Evolutionary conservation across 2,797 vertebrate genomes (phyloP).

Genomic region (Hirundo rustica): DNA sequence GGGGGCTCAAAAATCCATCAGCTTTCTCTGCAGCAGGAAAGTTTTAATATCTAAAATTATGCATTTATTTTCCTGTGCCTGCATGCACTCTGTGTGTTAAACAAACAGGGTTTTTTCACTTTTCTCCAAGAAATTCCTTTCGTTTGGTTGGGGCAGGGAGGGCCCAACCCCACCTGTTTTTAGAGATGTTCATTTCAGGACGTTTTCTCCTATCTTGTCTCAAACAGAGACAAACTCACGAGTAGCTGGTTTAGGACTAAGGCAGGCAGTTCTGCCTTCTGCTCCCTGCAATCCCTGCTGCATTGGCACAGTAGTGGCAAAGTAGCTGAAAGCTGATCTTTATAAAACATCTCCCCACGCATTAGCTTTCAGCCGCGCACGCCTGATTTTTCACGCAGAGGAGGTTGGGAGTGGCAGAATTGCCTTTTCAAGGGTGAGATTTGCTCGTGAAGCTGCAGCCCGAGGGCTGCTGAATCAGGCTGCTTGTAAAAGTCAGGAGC

Average conservation of each 20-base stretch:
- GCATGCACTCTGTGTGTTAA: not conserved
- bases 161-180: not conserved
- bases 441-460: not conserved
- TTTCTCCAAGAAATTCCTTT: not conserved
- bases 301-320: not conserved
- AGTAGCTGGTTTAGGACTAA: not conserved
- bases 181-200: not conserved
- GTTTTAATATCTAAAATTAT: not conserved
- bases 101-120: not conserved
- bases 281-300: not conserved
- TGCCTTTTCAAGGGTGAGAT: not conserved
- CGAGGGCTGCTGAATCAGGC: conserved; percentile 24
- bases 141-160: not conserved
- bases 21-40: not conserved
- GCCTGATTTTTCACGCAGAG: not conserved
- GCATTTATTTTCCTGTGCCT: not conserved
- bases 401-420: not conserved
- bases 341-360: not conserved
- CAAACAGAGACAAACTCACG: fast-evolving
- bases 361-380: not conserved
- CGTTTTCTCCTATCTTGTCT: not conserved
- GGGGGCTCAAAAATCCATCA: not conserved
- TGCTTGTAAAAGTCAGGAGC: conserved; percentile 11
- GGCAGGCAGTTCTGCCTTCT: not conserved
- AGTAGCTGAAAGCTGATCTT: not conserved